phyloP scores from a whole-genome alignment of 2,113 vertebrate genomes.

The Lamprologus sp. region DNA sequence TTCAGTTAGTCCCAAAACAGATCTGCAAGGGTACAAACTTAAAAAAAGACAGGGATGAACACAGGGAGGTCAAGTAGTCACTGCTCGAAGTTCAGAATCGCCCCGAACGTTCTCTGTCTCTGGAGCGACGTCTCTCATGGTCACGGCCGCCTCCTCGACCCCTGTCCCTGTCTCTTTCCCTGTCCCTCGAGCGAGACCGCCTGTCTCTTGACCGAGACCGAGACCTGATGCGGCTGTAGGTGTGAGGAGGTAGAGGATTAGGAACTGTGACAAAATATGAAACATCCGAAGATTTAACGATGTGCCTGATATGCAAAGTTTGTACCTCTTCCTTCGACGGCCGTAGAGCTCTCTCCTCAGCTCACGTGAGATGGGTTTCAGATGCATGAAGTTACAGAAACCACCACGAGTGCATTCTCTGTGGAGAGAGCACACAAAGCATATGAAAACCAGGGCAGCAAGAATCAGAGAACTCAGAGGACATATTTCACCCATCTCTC shows the following conservation, averaged over 20 bases:
- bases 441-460: neutral
- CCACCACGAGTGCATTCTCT: slow-evolving; percentile 97
- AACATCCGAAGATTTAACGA: neutral
- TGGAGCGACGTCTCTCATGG: slow-evolving; percentile 88
- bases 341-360: slow-evolving; percentile 92
- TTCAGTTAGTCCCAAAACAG: slow-evolving; percentile 19
- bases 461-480: neutral
- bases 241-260: neutral
- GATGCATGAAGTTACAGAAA: slow-evolving; percentile 99
- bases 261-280: neutral
- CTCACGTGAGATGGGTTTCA: slow-evolving; percentile 97
- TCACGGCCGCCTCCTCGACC: slow-evolving; percentile 68
- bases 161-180: slow-evolving; percentile 70
- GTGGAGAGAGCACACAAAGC: neutral
- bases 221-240: slow-evolving; percentile 77
- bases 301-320: neutral
- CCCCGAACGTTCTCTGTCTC: slow-evolving; percentile 90
- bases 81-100: slow-evolving; percentile 83
- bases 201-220: slow-evolving; percentile 89
- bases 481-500: neutral
- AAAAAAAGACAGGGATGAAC: slow-evolving; percentile 30
- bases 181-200: slow-evolving; percentile 77
- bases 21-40: slow-evolving; percentile 28
- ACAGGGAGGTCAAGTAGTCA: slow-evolving; percentile 55
- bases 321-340: slow-evolving; percentile 88